Base-by-base conservation (phyloP, 2,888 invertebrate species). In the Anoncus sp. region DNA sequence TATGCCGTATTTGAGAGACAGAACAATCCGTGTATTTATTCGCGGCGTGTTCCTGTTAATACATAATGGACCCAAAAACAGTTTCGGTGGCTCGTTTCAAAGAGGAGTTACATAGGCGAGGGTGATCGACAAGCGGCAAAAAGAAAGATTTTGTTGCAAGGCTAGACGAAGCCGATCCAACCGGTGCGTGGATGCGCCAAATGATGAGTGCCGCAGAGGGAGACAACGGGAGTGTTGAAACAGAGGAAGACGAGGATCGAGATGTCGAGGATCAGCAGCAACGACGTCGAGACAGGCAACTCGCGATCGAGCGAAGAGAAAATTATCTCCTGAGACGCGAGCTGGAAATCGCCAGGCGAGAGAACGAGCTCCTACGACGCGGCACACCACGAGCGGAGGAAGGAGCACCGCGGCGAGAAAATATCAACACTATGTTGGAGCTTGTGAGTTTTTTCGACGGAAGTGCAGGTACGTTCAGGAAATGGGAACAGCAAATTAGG, bases 391-490 rank as follows among this genome's bases (percentile, higher is more conserved):
- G 2, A 31, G n/a, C 27, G n/a, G 35, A 53, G 22, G 59, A 45
- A 27, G 20, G 9, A 6, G 2, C 18, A 45, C n/a, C 9, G n/a
- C 55, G 57, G 24, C 24, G 49, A 63, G 72, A 77, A 55, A 77
- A 53, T 35, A 72, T 77, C 45, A 62, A 62, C 31, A 14, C 60
- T 6, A 65, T 77, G 66, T 16, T 71, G 16, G 72, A 77, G 38
- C 38, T 77, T 16, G 49, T 77, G 31, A 24, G 67, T 20, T 57
- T 51, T 62, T 74, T 77, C 59, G 74, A 77, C 27, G 77, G 74
- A 27, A 73, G 63, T 31, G 49, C 57, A 9, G 65, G 74, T 10
- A 65, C 77, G 4, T 74, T 77, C 27, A 31, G 62, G 35, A 67
- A 63, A 20, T 78, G 78, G 74, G 57, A 63, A 24, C 53, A 74